Conservation (phyloP, 2,797 vertebrate genomes). For the Sebastes itinus region DNA sequence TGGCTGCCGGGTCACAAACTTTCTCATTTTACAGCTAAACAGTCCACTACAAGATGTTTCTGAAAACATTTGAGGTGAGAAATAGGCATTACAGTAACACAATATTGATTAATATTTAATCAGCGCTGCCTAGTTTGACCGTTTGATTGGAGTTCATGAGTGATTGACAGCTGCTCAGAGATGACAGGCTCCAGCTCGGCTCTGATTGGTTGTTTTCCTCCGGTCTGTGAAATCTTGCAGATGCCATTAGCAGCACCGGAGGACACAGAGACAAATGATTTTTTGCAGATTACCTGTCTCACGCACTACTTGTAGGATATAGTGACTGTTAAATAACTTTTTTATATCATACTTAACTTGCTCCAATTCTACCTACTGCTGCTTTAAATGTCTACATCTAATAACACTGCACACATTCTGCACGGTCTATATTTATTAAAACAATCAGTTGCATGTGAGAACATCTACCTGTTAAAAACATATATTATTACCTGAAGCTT, state of each 20-base stretch:
- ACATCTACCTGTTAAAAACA: not conserved
- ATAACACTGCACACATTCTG: not conserved
- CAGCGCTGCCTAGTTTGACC: too few species aligned
- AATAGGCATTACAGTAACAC: not conserved
- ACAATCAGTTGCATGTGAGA: not conserved
- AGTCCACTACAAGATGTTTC: not conserved
- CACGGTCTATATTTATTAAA: not conserved
- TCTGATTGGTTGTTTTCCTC: not conserved
- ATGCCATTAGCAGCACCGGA: not conserved
- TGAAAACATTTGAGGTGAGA: not conserved
- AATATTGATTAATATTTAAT: not conserved
- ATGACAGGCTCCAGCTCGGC: not conserved
- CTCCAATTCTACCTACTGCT: not conserved
- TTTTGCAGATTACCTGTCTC: not conserved
- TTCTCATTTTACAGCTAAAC: not conserved
- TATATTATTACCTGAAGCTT: not conserved
- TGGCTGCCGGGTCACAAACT: not conserved
- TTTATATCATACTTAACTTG: not conserved
- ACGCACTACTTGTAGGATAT: not conserved
- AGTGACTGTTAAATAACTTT: not conserved
- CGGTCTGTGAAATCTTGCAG: not conserved
- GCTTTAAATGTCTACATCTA: not conserved
- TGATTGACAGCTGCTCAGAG: too few species aligned
- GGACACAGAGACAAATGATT: not conserved
- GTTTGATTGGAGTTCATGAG: not conserved